Evolutionary conservation across 2,113 vertebrate genomes (phyloP).

Genomic region (Silurus meridionalis): DNA sequence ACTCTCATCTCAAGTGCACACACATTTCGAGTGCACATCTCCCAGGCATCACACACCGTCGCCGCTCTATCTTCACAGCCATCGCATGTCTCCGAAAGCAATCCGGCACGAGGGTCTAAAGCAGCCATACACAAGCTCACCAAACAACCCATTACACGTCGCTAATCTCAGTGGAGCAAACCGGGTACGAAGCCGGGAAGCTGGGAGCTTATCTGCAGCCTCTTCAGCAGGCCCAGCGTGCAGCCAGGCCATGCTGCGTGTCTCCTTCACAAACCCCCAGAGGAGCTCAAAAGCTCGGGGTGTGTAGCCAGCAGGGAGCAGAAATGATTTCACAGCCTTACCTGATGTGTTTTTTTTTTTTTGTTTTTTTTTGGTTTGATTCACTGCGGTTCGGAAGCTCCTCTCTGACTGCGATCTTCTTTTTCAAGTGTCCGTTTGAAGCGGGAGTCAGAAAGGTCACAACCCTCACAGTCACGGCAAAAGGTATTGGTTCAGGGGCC

Average conservation of each 20-base stretch:
- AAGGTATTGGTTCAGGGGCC: constrained; percentile 59
- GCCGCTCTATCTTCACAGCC: constrained; percentile 33
- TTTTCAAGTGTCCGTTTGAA: constrained; percentile 76
- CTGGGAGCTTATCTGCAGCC: constrained; percentile 61
- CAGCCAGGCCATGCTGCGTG: constrained; percentile 56
- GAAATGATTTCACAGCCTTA: constrained; percentile 75
- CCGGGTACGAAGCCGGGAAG: constrained; percentile 63
- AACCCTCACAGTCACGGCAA: constrained; percentile 71
- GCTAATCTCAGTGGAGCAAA: constrained; percentile 63
- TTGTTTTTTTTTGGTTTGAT: constrained; percentile 66
- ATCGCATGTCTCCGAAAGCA: constrained; percentile 38
- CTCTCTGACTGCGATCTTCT: constrained; percentile 66
- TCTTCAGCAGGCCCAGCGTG: constrained; percentile 57
- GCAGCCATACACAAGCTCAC: constrained; percentile 44
- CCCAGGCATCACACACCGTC: background rate
- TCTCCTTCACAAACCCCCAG: constrained; percentile 64
- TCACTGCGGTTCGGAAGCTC: constrained; percentile 66
- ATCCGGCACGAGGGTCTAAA: constrained; percentile 35
- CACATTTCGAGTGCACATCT: background rate
- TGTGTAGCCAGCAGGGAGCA: constrained; percentile 67
- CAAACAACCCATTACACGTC: constrained; percentile 59
- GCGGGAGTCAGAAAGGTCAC: constrained; percentile 72
- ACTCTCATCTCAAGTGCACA: background rate
- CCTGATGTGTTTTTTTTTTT: constrained; percentile 71
- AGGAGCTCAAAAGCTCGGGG: constrained; percentile 65